A percentile compares a stretch with the other conserved stretches of the same genome.
Conservation (phyloP, 2,113 vertebrate species). For the Otolemur garnettii region DNA sequence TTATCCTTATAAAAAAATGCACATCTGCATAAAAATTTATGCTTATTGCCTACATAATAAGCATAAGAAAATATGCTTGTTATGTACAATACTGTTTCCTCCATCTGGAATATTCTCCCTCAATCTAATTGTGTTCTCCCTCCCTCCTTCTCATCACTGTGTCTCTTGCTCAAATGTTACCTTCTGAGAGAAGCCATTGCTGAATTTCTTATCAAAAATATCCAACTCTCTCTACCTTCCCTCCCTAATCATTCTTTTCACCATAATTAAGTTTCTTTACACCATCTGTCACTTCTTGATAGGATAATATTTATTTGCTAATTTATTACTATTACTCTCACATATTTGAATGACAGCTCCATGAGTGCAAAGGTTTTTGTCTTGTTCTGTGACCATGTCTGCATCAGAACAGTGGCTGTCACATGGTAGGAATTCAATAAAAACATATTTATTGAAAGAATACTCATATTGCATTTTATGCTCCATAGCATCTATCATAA, state of each 20-base stretch:
- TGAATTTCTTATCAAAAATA: conserved; percentile 15
- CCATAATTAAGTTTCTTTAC: background rate
- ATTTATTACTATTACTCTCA: background rate
- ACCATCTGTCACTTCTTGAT: background rate
- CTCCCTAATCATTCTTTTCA: background rate
- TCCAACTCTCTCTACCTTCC: background rate
- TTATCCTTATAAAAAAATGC: conserved; percentile 54
- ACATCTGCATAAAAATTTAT: conserved; percentile 57
- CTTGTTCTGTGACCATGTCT: background rate
- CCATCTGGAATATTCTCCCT: conserved; percentile 16
- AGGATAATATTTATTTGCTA: background rate
- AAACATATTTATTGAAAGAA: conserved; percentile 26
- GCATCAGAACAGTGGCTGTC: background rate
- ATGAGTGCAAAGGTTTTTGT: background rate
- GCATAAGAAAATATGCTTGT: conserved; percentile 39
- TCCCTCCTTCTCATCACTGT: background rate
- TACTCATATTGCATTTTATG: background rate
- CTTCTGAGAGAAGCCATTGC: background rate
- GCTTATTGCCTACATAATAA: conserved; percentile 25
- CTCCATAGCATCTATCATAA: background rate
- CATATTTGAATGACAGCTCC: background rate
- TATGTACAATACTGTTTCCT: conserved; percentile 9
- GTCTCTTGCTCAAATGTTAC: background rate
- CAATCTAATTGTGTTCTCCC: background rate
- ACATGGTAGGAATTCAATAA: background rate